phyloP scores from a whole-genome alignment of 2,888 invertebrate genomes.

The Oscheius sp. region DNA sequence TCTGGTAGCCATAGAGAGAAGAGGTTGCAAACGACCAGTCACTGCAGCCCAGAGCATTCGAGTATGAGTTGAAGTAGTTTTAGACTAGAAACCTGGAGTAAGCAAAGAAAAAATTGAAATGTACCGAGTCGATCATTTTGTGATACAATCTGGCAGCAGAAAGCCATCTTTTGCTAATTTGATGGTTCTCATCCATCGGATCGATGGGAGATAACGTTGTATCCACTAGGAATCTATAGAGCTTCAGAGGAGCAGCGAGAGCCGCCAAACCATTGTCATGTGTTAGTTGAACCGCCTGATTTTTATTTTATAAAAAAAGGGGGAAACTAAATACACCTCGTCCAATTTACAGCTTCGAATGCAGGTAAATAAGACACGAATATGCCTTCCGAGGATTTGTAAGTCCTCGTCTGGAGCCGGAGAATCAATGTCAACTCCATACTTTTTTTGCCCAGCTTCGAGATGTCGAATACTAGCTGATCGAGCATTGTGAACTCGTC shows the following conservation, averaged over 20 bases:
- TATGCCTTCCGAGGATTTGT: not conserved
- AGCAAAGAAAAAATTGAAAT: too few species aligned
- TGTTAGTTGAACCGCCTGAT: slow-evolving; percentile 17
- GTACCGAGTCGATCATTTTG: slow-evolving; percentile 1
- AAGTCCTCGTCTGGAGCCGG: slow-evolving; percentile 7
- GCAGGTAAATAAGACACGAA: slow-evolving; percentile 14
- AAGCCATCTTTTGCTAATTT: slow-evolving; percentile 9
- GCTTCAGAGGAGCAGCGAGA: slow-evolving; percentile 1
- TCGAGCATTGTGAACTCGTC: slow-evolving; percentile 8
- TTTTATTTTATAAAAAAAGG: not conserved
- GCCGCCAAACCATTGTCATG: not conserved
- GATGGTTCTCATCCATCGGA: not conserved
- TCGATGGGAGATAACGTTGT: slow-evolving; percentile 14
- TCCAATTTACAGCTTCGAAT: slow-evolving; percentile 27
- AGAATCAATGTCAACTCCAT: slow-evolving; percentile 21
- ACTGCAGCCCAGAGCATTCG: slow-evolving; percentile 15
- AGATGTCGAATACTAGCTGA: slow-evolving; percentile 7
- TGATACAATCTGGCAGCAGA: not conserved
- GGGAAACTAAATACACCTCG: slow-evolving; percentile 10
- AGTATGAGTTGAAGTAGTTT: not conserved
- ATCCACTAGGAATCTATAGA: slow-evolving; percentile 24
- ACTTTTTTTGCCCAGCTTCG: not conserved
- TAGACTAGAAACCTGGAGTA: not conserved
- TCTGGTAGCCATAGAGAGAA: slow-evolving; percentile 24
- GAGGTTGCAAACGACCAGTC: slow-evolving; percentile 17